These are phyloP conservation scores for Cantharis nigra DNA, from an alignment of 2,888 invertebrate genomes.

Conservation along the genomic window DNA sequence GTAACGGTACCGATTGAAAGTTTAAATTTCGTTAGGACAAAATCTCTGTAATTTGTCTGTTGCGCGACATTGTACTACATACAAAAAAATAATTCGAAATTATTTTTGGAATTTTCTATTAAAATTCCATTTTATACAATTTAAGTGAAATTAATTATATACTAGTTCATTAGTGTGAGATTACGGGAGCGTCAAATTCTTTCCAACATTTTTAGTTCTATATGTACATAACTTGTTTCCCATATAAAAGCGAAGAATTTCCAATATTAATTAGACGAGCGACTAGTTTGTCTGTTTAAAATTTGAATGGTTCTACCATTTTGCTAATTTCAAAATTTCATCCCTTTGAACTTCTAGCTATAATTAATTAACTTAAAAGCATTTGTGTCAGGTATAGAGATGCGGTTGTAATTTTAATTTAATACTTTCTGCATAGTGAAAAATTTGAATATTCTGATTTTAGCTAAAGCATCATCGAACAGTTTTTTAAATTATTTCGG, in stretches of 20 bases:
- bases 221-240: neutral
- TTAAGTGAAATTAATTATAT: neutral
- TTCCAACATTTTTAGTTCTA: neutral
- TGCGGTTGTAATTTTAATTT: neutral
- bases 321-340: neutral
- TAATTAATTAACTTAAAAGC: neutral
- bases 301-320: neutral
- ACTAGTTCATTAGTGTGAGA: neutral
- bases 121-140: neutral
- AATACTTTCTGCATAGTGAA: neutral
- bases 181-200: neutral
- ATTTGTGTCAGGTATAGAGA: neutral
- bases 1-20: neutral
- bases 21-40: neutral
- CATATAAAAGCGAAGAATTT: neutral
- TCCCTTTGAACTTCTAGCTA: neutral
- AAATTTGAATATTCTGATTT: neutral
- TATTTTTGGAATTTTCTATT: neutral
- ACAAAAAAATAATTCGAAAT: neutral
- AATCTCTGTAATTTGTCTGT: neutral
- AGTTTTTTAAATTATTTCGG: neutral
- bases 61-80: neutral
- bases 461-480: neutral
- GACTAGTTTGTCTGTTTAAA: neutral
- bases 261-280: neutral